Conservation (phyloP, 2,888 invertebrate species). For the Atherix ibis region DNA sequence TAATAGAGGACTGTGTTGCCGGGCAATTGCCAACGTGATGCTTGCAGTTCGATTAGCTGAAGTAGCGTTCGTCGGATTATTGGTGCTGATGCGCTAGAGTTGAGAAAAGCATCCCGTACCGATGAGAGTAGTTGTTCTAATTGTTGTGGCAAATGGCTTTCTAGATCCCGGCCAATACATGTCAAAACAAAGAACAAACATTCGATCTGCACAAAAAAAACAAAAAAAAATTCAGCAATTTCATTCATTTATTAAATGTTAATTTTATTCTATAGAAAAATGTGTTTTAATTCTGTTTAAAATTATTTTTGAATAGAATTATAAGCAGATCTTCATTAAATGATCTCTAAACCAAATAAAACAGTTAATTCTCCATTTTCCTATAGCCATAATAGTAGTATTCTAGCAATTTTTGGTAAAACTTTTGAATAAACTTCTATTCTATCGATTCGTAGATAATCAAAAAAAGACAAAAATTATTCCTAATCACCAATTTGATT, state of each 20-base stretch:
- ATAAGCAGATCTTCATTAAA: too few species aligned
- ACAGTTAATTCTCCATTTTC: too few species aligned
- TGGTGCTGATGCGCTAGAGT: conserved; percentile 52
- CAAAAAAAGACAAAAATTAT: too few species aligned
- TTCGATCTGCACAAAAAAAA: conserved; percentile 46
- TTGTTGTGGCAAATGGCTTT: conserved; percentile 63
- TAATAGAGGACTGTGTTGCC: conserved; percentile 83
- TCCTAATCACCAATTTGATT: too few species aligned
- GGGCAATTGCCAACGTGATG: conserved; percentile 80
- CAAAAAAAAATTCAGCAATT: background rate
- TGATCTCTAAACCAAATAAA: too few species aligned
- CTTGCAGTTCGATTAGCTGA: conserved; percentile 79
- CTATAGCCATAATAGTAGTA: too few species aligned
- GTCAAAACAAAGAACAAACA: conserved; percentile 79
- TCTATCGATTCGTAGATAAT: too few species aligned
- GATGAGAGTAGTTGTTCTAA: conserved; percentile 62
- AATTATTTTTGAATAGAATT: too few species aligned
- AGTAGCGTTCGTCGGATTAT: conserved; percentile 69
- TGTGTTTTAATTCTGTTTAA: too few species aligned
- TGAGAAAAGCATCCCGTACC: conserved; percentile 74
- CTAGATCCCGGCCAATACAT: conserved; percentile 75
- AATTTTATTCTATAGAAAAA: too few species aligned
- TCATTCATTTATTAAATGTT: background rate
- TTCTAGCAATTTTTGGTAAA: too few species aligned
- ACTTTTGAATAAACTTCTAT: too few species aligned